phyloP scores from a whole-genome alignment of 2,797 vertebrate species.

The Pipistrellus pipistrellus region DNA sequence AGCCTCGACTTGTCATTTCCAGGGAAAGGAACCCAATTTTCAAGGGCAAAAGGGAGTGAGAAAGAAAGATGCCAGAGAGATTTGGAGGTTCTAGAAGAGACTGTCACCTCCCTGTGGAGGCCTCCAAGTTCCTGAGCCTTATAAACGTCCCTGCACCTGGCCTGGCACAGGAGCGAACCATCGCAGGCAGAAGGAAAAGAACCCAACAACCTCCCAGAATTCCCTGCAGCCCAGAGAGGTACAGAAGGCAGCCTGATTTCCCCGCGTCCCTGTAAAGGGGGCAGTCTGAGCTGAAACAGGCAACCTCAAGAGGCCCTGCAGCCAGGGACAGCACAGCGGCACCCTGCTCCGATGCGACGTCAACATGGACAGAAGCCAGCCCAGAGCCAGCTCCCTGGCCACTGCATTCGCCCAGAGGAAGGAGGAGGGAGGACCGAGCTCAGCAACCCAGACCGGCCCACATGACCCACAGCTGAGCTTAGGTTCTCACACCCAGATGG shows the following conservation, averaged over 20 bases:
- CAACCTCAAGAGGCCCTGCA: neutral
- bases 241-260: no score
- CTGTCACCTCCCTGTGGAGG: neutral
- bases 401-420: neutral
- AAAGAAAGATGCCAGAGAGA: neutral
- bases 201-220: neutral
- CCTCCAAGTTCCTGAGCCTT: neutral
- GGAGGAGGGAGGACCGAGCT: neutral
- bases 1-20: neutral
- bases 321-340: neutral
- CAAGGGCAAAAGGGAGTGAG: neutral
- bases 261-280: neutral
- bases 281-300: neutral
- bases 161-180: neutral
- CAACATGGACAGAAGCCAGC: neutral
- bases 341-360: neutral
- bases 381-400: neutral
- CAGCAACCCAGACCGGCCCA: neutral
- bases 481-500: neutral
- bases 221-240: neutral
- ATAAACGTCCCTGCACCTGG: neutral
- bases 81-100: neutral
- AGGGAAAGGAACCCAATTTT: neutral
- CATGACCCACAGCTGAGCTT: neutral
- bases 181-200: neutral